These are phyloP conservation scores for Acromyrmex echinatior DNA, from an alignment of 1,140 invertebrate genomes.

Conservation along the genomic window DNA sequence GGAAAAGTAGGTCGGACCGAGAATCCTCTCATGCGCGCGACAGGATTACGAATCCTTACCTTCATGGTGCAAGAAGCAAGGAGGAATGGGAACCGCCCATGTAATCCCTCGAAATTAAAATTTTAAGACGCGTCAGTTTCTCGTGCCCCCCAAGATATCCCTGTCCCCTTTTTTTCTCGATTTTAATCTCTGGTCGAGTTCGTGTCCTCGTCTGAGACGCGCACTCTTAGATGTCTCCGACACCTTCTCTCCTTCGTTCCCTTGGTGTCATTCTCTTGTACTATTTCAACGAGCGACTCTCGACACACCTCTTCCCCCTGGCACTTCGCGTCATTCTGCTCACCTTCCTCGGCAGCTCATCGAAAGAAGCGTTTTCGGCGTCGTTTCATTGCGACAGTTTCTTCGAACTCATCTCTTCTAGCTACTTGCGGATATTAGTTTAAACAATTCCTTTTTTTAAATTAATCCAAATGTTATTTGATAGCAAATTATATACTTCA, in stretches of 20 bases:
- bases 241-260: slow-evolving; percentile 13
- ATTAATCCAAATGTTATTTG: background rate
- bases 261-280: slow-evolving; percentile 38
- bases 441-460: background rate
- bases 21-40: slow-evolving; percentile 10
- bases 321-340: background rate
- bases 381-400: background rate
- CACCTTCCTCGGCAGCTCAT: background rate
- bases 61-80: background rate
- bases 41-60: slow-evolving; percentile 38
- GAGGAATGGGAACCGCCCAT: slow-evolving; percentile 19
- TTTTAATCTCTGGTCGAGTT: slow-evolving; percentile 18
- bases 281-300: slow-evolving; percentile 23
- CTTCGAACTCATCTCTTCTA: background rate
- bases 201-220: slow-evolving; percentile 19
- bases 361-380: slow-evolving; percentile 9
- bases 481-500: background rate
- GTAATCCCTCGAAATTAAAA: slow-evolving; percentile 55
- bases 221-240: slow-evolving; percentile 36
- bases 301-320: background rate
- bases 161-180: slow-evolving; percentile 1
- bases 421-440: background rate
- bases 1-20: slow-evolving; percentile 20
- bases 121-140: slow-evolving; percentile 52
- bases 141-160: background rate